These are phyloP conservation scores for Aspidapion aeneum DNA, from an alignment of 2,888 invertebrate genomes.

Conservation along the genomic window DNA sequence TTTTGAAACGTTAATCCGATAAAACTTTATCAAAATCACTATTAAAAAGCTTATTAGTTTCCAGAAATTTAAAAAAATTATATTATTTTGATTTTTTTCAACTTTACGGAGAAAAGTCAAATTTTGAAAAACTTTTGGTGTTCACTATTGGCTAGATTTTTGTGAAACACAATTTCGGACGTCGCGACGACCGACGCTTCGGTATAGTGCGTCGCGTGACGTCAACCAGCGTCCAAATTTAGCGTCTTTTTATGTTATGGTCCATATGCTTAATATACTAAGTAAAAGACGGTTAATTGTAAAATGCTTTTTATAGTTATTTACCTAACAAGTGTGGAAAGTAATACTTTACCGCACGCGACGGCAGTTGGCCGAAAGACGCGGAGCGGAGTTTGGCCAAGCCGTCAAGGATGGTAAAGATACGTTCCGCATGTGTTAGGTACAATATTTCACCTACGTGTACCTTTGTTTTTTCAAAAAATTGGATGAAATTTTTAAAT, in stretches of 20 bases:
- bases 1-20: neutral
- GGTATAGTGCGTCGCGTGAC: conserved; percentile 32
- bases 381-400: no score
- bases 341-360: no score
- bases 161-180: conserved; percentile 31
- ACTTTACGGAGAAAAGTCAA: conserved; percentile 10
- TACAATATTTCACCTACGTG: no score
- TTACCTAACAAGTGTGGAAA: no score
- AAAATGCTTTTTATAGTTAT: no score
- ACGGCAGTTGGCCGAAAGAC: no score
- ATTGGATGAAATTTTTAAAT: no score
- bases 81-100: no score
- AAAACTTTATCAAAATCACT: neutral
- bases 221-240: conserved; percentile 41
- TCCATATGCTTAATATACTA: neutral
- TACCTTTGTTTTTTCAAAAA: no score
- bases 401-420: no score
- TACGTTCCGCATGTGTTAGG: no score
- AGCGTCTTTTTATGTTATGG: conserved; percentile 28
- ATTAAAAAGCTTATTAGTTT: neutral
- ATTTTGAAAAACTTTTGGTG: conserved; percentile 22
- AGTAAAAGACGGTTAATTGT: no score
- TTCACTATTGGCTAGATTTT: conserved; percentile 34
- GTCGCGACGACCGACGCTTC: conserved; percentile 22
- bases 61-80: neutral